These are phyloP conservation scores for Falco novaeseelandiae DNA, from an alignment of 2,797 vertebrate genomes.

Conservation along the genomic window DNA sequence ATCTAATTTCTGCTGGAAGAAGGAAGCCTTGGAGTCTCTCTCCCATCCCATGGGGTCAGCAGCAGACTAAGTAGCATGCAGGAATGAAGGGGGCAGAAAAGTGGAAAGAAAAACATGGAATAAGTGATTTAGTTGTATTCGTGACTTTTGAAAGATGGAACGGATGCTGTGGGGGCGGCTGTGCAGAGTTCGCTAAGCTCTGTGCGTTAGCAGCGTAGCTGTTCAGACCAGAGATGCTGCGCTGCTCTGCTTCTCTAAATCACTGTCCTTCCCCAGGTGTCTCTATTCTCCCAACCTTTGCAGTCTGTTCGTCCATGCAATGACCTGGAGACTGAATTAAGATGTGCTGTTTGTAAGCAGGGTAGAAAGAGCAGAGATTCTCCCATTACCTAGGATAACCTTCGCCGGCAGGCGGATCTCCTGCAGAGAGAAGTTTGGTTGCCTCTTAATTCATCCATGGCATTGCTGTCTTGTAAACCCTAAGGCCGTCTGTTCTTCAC, in stretches of 20 bases:
- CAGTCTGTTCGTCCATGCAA: neutral
- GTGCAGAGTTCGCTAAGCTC: neutral
- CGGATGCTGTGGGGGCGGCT: neutral
- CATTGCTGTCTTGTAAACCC: neutral
- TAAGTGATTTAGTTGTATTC: neutral
- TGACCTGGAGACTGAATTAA: neutral
- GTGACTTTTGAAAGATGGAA: neutral
- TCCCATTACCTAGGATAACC: conserved; percentile 17
- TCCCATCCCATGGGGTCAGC: neutral
- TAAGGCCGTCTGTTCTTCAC: neutral
- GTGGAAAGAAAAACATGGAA: neutral
- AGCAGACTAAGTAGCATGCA: neutral
- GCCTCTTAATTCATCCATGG: conserved; percentile 7
- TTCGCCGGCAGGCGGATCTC: neutral
- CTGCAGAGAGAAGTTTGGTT: neutral
- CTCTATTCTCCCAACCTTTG: neutral
- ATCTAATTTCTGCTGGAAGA: neutral
- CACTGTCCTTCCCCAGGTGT: neutral
- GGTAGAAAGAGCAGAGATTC: neutral
- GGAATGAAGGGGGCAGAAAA: neutral
- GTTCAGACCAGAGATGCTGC: neutral
- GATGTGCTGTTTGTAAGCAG: neutral
- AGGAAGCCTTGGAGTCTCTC: neutral
- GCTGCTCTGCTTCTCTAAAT: neutral
- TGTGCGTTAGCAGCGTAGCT: neutral